Evolutionary conservation across 2,113 vertebrate species (phyloP), one percentile per base, ranked within the genome.

Genomic region (Desmodus rotundus): DNA sequence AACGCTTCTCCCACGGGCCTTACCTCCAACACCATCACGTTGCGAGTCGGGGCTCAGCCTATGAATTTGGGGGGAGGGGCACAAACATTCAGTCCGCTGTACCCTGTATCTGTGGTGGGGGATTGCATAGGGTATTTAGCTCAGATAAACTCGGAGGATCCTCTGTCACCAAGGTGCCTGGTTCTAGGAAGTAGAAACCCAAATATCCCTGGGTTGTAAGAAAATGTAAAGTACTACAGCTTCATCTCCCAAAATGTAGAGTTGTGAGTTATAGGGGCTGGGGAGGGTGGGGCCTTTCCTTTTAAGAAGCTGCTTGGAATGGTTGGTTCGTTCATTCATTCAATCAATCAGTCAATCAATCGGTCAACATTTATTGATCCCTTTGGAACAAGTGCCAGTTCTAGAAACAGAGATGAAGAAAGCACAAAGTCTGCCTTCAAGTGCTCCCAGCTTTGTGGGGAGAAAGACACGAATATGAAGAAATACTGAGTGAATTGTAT

Each of bases 251-350:
- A 47, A 63, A 58, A 54, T 43, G 8, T 20, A 73, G 54, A 73
- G 4, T 22, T 68, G 7, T 74, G 36, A 78, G 41, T 61, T 45
- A 67, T 22, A 1, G 2, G 33, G 41, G 7, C 20, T 38, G 36
- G 19, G 13, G 2, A 72, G 3, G 52, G 26, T 68, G 3, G 11
- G 41, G 24, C 22, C 45, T 80, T 89, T 63, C 28, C 52, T 91
- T 80, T 93, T 41, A 43, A 70, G 36, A 90, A 91, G 26, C 14
- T 38, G 14, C 11, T 87, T 83, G 47, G 45, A 94, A 76, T 31
- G 14, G 65, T 56, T n/a, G 12, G 56, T 47, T n/a, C 24, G 52
- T 77, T 36, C 58, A n/a, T 67, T 82, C 61, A 50, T 52, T 63
- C 17, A 61, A 41, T 17, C 77, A 82, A 17, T 43, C 61, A 38